Conservation (phyloP, 2,888 invertebrate genomes). For the Pandemis cinnamomeana region DNA sequence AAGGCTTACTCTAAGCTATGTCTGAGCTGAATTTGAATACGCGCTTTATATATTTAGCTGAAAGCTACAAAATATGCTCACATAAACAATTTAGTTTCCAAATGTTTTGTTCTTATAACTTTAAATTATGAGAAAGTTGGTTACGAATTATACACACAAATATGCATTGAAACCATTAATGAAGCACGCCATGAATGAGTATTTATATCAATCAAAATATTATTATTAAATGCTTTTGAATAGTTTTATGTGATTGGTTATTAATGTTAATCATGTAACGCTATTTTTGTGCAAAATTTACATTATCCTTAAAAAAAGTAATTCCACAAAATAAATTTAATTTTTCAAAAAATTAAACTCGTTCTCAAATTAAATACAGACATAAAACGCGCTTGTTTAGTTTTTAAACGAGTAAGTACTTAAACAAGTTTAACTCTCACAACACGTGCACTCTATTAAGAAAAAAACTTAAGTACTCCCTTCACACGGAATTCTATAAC, state of each 20-base stretch:
- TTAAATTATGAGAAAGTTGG: background rate
- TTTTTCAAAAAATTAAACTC: no score
- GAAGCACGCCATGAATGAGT: background rate
- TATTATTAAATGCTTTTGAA: no score
- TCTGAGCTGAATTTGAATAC: conserved; percentile 35
- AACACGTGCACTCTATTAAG: conserved; percentile 6
- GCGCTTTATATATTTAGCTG: conserved; percentile 22
- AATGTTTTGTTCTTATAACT: background rate
- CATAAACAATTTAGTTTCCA: conserved; percentile 2
- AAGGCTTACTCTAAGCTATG: conserved; percentile 34
- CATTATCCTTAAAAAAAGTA: no score
- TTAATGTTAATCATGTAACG: no score
- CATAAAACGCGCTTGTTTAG: no score
- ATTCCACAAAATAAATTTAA: no score
- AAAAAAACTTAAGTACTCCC: conserved; percentile 5
- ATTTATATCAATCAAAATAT: no score
- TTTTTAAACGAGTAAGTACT: no score
- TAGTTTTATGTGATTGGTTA: no score
- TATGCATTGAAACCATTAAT: background rate
- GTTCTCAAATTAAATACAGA: no score
- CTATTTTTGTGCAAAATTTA: no score
- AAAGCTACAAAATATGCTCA: conserved; percentile 8
- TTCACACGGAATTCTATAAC: conserved; percentile 16
- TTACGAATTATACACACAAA: background rate
- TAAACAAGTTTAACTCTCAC: background rate